phyloP scores from a whole-genome alignment of 2,888 invertebrate species.

The Gisinianus flammeolus region DNA sequence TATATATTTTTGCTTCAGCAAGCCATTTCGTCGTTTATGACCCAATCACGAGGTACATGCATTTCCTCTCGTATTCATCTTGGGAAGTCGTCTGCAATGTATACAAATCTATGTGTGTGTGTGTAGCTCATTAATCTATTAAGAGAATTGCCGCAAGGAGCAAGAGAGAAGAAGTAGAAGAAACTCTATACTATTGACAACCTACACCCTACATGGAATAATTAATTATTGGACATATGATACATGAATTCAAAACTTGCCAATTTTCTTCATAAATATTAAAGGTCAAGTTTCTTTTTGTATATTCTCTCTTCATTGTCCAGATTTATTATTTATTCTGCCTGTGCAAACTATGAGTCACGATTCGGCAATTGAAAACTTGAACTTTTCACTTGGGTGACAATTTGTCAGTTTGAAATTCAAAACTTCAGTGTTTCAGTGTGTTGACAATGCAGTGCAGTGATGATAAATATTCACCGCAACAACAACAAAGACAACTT shows the following conservation, averaged over 20 bases:
- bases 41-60: background rate
- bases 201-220: background rate
- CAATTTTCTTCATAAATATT: background rate
- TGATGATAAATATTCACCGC: background rate
- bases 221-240: background rate
- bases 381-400: background rate
- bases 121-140: conserved; percentile 11
- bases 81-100: background rate
- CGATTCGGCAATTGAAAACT: background rate
- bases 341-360: background rate
- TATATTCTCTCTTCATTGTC: background rate
- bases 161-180: background rate
- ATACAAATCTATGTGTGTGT: too few species aligned
- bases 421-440: background rate
- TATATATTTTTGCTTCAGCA: background rate
- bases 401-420: background rate
- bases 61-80: background rate
- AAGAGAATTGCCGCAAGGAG: background rate
- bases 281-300: background rate
- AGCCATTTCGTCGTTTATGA: background rate
- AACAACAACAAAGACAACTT: too few species aligned
- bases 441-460: too few species aligned
- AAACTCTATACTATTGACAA: background rate
- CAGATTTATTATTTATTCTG: too few species aligned
- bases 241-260: background rate